Conservation (phyloP, 2,113 vertebrate genomes). For the Corythornis madagascariensis region DNA sequence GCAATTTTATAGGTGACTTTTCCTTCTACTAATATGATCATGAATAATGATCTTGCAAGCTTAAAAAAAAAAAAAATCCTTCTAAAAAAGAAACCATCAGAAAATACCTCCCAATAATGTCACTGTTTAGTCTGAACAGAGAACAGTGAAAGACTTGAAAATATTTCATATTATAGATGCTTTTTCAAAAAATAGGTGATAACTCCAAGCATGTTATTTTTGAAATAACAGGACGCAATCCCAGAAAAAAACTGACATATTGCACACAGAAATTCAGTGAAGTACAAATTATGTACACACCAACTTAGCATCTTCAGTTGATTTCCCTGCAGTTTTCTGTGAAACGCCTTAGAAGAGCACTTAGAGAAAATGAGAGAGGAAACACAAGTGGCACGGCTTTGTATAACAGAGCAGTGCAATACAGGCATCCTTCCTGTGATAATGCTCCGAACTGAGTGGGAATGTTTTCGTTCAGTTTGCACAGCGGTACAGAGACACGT, state of each 20-base stretch:
- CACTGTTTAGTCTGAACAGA: background rate
- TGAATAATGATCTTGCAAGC: background rate
- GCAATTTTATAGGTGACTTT: background rate
- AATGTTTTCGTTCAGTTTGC: background rate
- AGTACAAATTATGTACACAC: background rate
- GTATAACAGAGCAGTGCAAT: background rate
- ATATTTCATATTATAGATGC: background rate
- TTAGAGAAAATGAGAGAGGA: background rate
- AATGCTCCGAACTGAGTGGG: background rate
- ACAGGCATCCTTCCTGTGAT: background rate
- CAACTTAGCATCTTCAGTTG: background rate
- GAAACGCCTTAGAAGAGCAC: background rate
- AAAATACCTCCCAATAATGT: background rate
- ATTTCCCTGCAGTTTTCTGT: constrained; percentile 3
- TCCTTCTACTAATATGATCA: background rate
- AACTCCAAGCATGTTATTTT: background rate
- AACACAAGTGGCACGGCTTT: background rate
- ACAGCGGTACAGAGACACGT: background rate
- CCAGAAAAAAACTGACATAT: background rate
- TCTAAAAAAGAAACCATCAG: background rate
- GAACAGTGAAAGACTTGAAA: background rate
- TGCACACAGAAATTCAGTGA: background rate
- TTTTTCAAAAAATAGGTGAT: background rate
- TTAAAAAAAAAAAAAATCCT: background rate
- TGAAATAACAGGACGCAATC: background rate